Percentiles rank a stretch among this genome's conserved stretches.
These are phyloP conservation scores for Exocentrus adspersus DNA, from an alignment of 2,888 invertebrate genomes.

Conservation along the genomic window DNA sequence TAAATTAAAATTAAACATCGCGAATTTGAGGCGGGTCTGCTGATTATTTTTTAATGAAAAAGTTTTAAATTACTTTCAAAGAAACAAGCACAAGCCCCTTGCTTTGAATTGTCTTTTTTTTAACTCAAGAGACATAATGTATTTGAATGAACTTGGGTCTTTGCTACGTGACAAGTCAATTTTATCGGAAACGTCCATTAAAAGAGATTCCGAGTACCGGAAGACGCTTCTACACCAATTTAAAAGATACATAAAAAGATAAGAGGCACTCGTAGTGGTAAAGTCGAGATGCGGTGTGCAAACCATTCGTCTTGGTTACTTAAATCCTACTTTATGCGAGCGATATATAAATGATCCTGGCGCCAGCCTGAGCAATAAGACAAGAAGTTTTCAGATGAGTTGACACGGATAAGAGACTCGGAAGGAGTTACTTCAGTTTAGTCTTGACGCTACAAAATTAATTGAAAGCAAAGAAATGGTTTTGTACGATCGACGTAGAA, in stretches of 20 bases:
- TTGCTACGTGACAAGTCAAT: neutral
- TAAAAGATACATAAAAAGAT: conserved; percentile 20
- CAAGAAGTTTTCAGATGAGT: conserved; percentile 23
- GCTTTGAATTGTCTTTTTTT: no score
- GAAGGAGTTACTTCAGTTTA: conserved; percentile 9
- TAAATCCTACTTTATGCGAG: conserved; percentile 27
- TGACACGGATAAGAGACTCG: conserved; percentile 10
- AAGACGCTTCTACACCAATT: conserved; percentile 10
- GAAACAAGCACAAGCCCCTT: no score
- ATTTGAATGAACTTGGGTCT: no score
- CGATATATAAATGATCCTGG: conserved; percentile 31
- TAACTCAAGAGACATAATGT: no score
- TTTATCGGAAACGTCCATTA: neutral
- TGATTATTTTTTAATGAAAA: neutral
- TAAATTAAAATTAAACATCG: neutral
- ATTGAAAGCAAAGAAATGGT: no score
- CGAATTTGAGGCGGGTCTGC: neutral
- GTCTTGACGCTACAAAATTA: no score
- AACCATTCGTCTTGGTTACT: conserved; percentile 27
- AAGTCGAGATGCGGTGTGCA: conserved; percentile 21
- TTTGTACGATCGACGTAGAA: no score
- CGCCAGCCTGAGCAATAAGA: conserved; percentile 16
- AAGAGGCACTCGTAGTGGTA: conserved; percentile 14
- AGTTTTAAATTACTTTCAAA: neutral
- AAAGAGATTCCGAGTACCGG: neutral